Base-by-base conservation (phyloP, 2,888 invertebrate genomes). In the Heliconius erato region DNA sequence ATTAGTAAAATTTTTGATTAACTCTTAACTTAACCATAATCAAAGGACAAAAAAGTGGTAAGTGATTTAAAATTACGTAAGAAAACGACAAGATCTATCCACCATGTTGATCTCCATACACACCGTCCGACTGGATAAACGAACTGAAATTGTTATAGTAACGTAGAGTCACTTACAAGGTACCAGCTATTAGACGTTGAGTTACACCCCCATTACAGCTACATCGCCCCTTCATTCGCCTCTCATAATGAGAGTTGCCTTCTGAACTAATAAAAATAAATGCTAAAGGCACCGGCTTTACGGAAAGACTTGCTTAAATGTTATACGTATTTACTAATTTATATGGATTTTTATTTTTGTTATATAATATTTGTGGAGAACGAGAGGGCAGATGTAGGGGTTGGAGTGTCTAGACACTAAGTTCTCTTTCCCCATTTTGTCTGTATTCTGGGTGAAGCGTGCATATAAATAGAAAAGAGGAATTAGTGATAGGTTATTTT, bases 181-280 rank as follows among this genome's bases (percentile, higher is more conserved):
- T 76, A 35, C 76, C 35, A 59, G 86, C 84, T 82, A 85, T 87
- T 85, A 80, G 84, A 83, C 81, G 81, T 83, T 82, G 78, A 82
- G 82, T 84, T 81, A 83, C 82, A 69, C 79, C 77, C 82, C 84
- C 82, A 84, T 84, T 85, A 86, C 81, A 72, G 82, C 82, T 82
- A 82, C 83, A 85, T 85, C 85, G 84, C 86, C 87, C 87, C 87
- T 87, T 88, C 89, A 89, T 88, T 88, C 86, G 84, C 85, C 85
- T 84, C 85, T 89, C 88, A 88, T 89, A 88, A 89, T 87, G 87
- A 88, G 88, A 88, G 86, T 88, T 86, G 83, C 85, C 85, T 85
- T 86, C 85, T 80, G 78, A 85, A 84, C 86, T 88, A 89, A 90
- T 90, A 89, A 90, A 89, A 90, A 89, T 87, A 87, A 88, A 89